Evolutionary conservation across 2,797 vertebrate species (phyloP).

Genomic region (Champsocephalus esox): DNA sequence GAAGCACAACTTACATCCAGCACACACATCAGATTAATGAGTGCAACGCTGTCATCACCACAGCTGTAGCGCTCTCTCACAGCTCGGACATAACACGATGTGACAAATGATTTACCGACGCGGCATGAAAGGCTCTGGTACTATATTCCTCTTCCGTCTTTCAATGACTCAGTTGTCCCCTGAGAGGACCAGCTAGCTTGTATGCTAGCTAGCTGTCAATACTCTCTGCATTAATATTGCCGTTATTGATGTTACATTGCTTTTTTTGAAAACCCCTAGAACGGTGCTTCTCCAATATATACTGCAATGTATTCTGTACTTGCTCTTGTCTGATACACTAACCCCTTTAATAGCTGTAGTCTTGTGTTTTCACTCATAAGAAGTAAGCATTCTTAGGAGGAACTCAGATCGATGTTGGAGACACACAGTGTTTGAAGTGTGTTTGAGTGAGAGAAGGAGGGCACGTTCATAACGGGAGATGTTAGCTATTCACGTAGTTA

Average conservation of each 20-base stretch:
- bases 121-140: constrained; percentile 36
- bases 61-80: constrained; percentile 32
- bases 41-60: constrained; percentile 29
- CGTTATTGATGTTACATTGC: neutral
- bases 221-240: neutral
- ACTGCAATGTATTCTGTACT: neutral
- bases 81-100: constrained; percentile 38
- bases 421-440: neutral
- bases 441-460: constrained; percentile 1
- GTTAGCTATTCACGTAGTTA: neutral
- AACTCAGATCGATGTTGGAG: constrained; percentile 2
- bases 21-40: constrained; percentile 36
- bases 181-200: constrained; percentile 7
- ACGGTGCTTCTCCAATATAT: neutral
- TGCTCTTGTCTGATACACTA: neutral
- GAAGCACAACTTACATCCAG: constrained; percentile 21
- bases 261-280: neutral
- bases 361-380: neutral
- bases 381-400: neutral
- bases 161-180: constrained; percentile 31
- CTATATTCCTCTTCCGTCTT: constrained; percentile 15
- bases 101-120: constrained; percentile 51
- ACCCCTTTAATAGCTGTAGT: neutral
- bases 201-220: constrained; percentile 10
- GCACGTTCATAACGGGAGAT: constrained; percentile 1